Conservation (phyloP, 2,888 invertebrate species). For the Tetramorium bicarinatum region DNA sequence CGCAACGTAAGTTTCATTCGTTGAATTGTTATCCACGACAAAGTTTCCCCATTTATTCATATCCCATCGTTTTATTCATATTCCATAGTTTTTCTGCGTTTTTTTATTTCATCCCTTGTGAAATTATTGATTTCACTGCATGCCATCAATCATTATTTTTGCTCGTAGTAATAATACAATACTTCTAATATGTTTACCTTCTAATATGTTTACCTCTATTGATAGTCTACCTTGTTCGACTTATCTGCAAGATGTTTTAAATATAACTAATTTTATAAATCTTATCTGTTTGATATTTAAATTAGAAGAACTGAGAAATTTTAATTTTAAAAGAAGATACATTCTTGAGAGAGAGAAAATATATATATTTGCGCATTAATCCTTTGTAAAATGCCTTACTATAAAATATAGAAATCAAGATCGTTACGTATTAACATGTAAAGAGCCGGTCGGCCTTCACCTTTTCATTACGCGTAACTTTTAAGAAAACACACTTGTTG, state of each 20-base stretch:
- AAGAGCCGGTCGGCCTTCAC: not conserved
- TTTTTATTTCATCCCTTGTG: not conserved
- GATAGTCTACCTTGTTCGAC: not conserved
- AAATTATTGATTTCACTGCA: not conserved
- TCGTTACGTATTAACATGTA: not conserved
- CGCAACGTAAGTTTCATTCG: not conserved
- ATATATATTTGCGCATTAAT: not conserved
- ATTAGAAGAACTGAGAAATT: not conserved
- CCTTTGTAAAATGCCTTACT: not conserved
- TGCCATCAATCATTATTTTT: not conserved
- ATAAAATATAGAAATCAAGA: not conserved
- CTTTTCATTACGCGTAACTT: not conserved
- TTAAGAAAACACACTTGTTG: not conserved
- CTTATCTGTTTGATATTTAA: not conserved
- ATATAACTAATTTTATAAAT: not conserved
- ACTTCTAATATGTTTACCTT: not conserved
- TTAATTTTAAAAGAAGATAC: not conserved
- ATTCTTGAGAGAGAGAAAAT: no score
- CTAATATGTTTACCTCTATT: not conserved
- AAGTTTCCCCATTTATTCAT: not conserved
- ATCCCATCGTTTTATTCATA: not conserved
- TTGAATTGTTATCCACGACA: no score
- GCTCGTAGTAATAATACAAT: not conserved
- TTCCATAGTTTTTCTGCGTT: not conserved
- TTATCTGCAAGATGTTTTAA: not conserved